phyloP scores from a whole-genome alignment of 2,113 vertebrate species.

The Corythornis vintsioides region DNA sequence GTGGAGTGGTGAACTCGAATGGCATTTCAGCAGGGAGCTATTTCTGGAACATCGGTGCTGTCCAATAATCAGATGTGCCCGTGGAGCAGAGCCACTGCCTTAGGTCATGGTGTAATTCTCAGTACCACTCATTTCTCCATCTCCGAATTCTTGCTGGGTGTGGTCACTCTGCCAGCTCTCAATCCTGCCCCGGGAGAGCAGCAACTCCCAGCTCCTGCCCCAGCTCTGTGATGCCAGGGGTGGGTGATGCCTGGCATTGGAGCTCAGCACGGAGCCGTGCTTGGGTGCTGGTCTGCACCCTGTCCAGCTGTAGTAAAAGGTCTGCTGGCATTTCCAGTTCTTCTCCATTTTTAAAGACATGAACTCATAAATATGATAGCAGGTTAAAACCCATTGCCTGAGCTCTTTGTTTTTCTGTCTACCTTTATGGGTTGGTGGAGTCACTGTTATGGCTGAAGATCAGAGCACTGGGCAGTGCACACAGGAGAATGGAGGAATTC shows the following conservation, averaged over 20 bases:
- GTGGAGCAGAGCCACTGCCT: constrained; percentile 38
- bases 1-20: background rate
- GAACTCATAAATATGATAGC: background rate
- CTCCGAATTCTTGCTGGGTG: constrained; percentile 21
- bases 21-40: constrained; percentile 38
- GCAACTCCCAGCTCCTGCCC: background rate
- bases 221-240: background rate
- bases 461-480: background rate
- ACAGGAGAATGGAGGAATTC: background rate
- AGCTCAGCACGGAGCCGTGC: background rate
- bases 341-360: background rate
- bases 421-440: background rate
- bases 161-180: constrained; percentile 24
- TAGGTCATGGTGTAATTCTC: constrained; percentile 49
- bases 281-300: background rate
- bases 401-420: background rate
- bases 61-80: constrained; percentile 19
- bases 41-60: constrained; percentile 39
- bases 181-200: constrained; percentile 2
- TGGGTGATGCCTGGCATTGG: background rate
- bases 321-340: background rate
- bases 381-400: background rate
- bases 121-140: constrained; percentile 27
- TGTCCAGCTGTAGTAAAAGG: background rate
- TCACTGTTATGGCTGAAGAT: background rate